A percentile compares a stretch with the other conserved stretches of the same genome.
Evolutionary conservation across 64 coral and sea anemone genomes (phyloP).

Genomic region (Exaiptasia diaphana): DNA sequence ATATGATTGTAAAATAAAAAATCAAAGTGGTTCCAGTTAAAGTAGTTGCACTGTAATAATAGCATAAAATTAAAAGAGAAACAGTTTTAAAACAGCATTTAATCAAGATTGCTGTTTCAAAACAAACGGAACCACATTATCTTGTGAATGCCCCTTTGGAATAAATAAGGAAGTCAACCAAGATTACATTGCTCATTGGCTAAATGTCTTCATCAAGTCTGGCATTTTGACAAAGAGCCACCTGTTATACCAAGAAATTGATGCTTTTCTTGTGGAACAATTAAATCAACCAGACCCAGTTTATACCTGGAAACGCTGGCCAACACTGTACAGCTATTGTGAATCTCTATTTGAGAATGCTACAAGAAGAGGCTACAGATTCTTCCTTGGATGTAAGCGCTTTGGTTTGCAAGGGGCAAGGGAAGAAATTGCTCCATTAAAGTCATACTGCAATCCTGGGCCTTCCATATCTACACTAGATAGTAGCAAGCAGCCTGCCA

Average conservation of each 20-base stretch:
- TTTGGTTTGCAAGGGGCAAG: constrained; percentile 46
- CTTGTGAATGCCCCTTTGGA: constrained; percentile 64
- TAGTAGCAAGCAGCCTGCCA: background rate
- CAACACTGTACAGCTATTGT: constrained; percentile 77
- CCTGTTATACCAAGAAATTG: constrained; percentile 62
- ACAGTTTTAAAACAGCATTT: too few species aligned
- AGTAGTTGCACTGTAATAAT: too few species aligned
- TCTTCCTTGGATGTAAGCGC: constrained; percentile 46
- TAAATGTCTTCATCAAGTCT: constrained; percentile 52
- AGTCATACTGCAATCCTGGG: constrained; percentile 58
- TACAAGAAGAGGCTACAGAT: constrained; percentile 35
- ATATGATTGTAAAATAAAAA: too few species aligned
- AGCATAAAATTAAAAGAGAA: too few species aligned
- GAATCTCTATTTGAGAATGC: constrained; percentile 61
- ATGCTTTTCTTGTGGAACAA: constrained; percentile 71
- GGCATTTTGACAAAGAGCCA: constrained; percentile 61
- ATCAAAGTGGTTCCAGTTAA: too few species aligned
- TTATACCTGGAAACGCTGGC: constrained; percentile 63
- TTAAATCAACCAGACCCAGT: constrained; percentile 58
- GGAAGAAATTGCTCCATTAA: constrained; percentile 30
- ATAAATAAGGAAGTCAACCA: constrained; percentile 36
- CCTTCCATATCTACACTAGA: constrained; percentile 55
- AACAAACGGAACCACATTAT: too few species aligned
- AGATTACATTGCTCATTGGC: constrained; percentile 79
- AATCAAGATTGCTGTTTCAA: too few species aligned